phyloP scores from a whole-genome alignment of 2,888 invertebrate species.

The Gymnosoma rotundatum region DNA sequence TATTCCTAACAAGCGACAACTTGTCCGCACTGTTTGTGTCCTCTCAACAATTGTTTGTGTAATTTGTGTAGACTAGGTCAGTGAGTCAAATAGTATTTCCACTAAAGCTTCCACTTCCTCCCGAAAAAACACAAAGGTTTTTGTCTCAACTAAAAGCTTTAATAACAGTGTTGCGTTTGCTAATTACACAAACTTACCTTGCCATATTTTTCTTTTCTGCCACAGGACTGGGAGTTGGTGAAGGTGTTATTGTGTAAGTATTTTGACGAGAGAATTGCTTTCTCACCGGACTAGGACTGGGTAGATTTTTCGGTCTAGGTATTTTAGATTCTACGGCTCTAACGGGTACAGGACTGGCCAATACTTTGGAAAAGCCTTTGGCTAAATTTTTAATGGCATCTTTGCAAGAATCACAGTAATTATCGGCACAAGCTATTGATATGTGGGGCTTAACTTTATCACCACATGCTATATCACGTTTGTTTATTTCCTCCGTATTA shows the following conservation, averaged over 20 bases:
- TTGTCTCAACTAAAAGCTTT: conserved; percentile 28
- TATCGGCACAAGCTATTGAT: conserved; percentile 83
- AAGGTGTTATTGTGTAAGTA: conserved; percentile 80
- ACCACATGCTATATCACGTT: conserved; percentile 84
- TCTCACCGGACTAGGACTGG: conserved; percentile 80
- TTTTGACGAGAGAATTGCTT: conserved; percentile 80
- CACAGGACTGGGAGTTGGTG: conserved; percentile 77
- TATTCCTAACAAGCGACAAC: too few relatives aligned
- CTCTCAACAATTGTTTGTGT: not conserved
- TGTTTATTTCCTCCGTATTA: conserved; percentile 80
- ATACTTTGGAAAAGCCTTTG: conserved; percentile 80
- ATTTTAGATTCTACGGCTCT: conserved; percentile 78
- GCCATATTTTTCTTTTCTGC: conserved; percentile 75
- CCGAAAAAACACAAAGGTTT: not conserved
- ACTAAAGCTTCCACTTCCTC: not conserved
- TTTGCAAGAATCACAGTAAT: conserved; percentile 85
- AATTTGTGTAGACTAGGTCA: conserved; percentile 41
- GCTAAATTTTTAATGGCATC: conserved; percentile 84
- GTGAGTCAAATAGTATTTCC: conserved; percentile 23
- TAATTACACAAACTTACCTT: conserved; percentile 75
- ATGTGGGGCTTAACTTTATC: conserved; percentile 83
- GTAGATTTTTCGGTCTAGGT: conserved; percentile 80
- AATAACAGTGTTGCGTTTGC: not conserved
- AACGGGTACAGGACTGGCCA: conserved; percentile 68
- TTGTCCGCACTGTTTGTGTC: not conserved